Conservation (phyloP, 2,888 invertebrate species). For the Athrips mouffetella region DNA sequence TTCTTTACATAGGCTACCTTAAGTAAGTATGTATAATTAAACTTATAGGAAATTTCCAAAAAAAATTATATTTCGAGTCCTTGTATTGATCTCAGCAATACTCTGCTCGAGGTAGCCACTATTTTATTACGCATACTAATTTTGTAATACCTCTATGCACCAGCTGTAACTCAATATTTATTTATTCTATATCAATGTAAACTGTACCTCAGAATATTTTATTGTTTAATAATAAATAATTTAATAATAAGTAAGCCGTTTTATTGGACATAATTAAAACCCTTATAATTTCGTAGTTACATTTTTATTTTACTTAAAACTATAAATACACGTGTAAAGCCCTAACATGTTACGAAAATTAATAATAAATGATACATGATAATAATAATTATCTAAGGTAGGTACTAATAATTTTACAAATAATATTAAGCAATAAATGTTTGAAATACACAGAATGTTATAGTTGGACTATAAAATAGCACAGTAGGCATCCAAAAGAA, state of each 20-base stretch:
- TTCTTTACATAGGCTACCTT: too few species aligned
- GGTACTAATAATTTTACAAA: conserved; percentile 30
- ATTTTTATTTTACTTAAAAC: conserved; percentile 65
- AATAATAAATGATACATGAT: conserved; percentile 31
- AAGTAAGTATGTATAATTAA: too few species aligned
- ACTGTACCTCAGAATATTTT: conserved; percentile 10
- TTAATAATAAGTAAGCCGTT: conserved; percentile 9
- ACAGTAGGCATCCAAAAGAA: conserved; percentile 19
- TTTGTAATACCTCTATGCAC: not conserved
- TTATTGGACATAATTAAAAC: conserved; percentile 19
- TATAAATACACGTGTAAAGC: conserved; percentile 62
- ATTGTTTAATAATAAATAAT: conserved; percentile 16
- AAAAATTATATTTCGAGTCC: too few species aligned
- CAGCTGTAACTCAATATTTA: not conserved
- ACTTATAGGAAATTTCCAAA: too few species aligned
- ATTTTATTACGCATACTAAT: too few species aligned
- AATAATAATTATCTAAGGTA: conserved; percentile 18
- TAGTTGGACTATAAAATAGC: conserved; percentile 25
- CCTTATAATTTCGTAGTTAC: conserved; percentile 44
- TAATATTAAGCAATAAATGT: conserved; percentile 9
- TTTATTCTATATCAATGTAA: not conserved
- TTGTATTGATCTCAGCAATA: too few species aligned
- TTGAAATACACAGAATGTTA: conserved; percentile 26
- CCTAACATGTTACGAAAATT: conserved; percentile 42
- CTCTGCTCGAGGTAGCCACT: too few species aligned